Evolutionary conservation across 2,888 invertebrate species (phyloP).

Genomic region (Helleia helle): DNA sequence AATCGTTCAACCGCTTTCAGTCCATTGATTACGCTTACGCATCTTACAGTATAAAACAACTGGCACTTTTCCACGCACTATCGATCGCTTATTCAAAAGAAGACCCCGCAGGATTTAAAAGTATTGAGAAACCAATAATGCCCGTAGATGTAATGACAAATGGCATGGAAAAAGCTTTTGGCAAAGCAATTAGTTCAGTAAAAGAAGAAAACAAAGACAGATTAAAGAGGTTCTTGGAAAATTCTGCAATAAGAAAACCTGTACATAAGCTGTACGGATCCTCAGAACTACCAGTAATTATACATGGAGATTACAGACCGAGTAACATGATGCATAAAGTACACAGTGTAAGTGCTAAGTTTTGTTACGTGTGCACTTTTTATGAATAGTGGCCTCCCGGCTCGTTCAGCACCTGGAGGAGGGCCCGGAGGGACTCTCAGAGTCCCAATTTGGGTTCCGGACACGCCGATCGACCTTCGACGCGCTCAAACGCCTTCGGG

Average conservation of each 20-base stretch:
- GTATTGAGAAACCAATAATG: constrained; percentile 5
- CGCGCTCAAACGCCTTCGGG: no score
- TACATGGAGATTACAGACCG: constrained; percentile 25
- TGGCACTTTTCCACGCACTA: constrained; percentile 38
- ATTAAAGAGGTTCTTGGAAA: constrained; percentile 23
- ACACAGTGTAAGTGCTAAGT: constrained; percentile 11
- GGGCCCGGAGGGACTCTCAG: no score
- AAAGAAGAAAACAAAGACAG: constrained; percentile 28
- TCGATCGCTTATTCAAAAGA: constrained; percentile 32
- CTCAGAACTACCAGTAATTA: constrained; percentile 17
- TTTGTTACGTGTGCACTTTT: no score
- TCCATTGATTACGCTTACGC: constrained; percentile 32
- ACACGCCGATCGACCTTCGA: no score
- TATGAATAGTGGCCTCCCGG: no score
- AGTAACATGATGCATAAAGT: constrained; percentile 25
- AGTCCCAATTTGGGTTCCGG: no score
- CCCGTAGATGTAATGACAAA: constrained; percentile 10
- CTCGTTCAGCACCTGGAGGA: no score
- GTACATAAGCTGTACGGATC: constrained; percentile 20
- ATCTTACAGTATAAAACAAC: constrained; percentile 24
- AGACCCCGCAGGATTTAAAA: constrained; percentile 27
- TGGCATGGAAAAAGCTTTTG: constrained; percentile 14
- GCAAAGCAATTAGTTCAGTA: constrained; percentile 19
- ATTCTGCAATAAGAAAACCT: constrained; percentile 10
- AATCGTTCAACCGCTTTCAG: constrained; percentile 23